A percentile compares a stretch with the other conserved stretches of the same genome.
Conservation (phyloP, 2,797 vertebrate genomes). For the Thaleichthys pacificus region DNA sequence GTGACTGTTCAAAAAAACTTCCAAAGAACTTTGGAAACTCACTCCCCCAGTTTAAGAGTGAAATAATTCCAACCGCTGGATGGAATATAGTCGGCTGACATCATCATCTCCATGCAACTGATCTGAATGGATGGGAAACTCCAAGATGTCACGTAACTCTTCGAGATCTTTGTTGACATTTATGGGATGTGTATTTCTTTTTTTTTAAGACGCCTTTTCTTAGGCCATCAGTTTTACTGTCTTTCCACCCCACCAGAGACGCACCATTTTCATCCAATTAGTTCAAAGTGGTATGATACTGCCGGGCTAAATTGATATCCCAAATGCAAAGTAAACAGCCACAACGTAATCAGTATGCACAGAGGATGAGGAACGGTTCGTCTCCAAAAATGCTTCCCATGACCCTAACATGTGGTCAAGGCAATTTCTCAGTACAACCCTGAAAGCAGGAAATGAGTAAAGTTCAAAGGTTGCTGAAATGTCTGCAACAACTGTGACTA, state of each 20-base stretch:
- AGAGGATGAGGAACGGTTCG: slow-evolving; percentile 51
- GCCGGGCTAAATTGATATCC: slow-evolving; percentile 14
- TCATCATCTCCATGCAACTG: slow-evolving; percentile 61
- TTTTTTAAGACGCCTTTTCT: slow-evolving; percentile 11
- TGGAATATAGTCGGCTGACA: slow-evolving; percentile 72
- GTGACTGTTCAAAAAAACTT: slow-evolving; percentile 41
- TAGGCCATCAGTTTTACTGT: neutral
- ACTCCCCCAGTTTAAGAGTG: slow-evolving; percentile 61
- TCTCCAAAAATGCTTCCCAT: slow-evolving; percentile 75
- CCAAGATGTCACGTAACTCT: slow-evolving; percentile 60
- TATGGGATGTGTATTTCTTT: slow-evolving; percentile 30
- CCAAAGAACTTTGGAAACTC: slow-evolving; percentile 62
- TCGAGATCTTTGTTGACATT: slow-evolving; percentile 40
- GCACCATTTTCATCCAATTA: neutral
- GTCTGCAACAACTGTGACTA: slow-evolving; percentile 66
- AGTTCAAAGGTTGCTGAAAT: slow-evolving; percentile 70
- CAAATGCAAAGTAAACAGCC: slow-evolving; percentile 26
- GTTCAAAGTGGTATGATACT: neutral
- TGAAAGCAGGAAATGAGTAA: slow-evolving; percentile 77
- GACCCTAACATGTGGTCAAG: slow-evolving; percentile 74
- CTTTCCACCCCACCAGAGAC: neutral
- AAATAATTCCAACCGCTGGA: slow-evolving; percentile 71
- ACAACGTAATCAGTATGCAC: slow-evolving; percentile 28
- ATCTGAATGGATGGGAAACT: slow-evolving; percentile 70
- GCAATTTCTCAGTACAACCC: slow-evolving; percentile 67